These are phyloP conservation scores for Cantharis lateralis DNA, from an alignment of 2,888 invertebrate genomes.

Conservation along the genomic window DNA sequence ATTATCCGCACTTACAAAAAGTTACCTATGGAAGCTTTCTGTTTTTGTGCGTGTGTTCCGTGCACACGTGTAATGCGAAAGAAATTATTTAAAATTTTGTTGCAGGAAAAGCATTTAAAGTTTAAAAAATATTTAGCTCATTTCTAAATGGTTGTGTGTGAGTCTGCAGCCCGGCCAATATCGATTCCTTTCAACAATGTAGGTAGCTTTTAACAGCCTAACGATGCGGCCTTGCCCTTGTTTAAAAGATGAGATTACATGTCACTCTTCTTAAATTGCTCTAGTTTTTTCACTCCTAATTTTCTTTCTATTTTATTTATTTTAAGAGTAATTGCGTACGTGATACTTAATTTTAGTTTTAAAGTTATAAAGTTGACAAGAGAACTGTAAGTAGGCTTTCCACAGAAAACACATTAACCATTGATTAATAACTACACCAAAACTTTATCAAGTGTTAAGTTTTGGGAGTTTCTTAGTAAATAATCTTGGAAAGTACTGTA, in stretches of 20 bases:
- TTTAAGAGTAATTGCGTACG: neutral
- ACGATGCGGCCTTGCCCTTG: constrained; percentile 25
- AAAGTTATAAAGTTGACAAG: neutral
- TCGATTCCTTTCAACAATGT: constrained; percentile 27
- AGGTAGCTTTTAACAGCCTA: constrained; percentile 29
- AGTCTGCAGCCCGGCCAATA: constrained; percentile 26
- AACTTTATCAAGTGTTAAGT: neutral
- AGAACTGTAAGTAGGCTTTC: neutral
- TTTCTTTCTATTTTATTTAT: neutral
- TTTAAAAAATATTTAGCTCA: neutral
- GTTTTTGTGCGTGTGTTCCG: neutral
- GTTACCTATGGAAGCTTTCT: neutral
- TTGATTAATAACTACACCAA: neutral
- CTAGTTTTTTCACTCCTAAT: neutral
- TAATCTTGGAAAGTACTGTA: neutral
- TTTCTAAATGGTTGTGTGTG: constrained; percentile 4
- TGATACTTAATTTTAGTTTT: neutral
- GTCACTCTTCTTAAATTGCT: constrained; percentile 1
- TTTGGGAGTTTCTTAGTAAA: neutral
- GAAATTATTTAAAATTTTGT: neutral
- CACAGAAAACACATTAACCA: neutral
- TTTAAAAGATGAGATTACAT: constrained; percentile 21
- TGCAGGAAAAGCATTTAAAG: neutral
- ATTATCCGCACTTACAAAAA: too few species aligned
- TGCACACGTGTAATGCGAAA: neutral